Percentiles rank a stretch among this genome's conserved stretches.
Conservation (phyloP, 2,797 vertebrate genomes). For the Myotis daubentonii region DNA sequence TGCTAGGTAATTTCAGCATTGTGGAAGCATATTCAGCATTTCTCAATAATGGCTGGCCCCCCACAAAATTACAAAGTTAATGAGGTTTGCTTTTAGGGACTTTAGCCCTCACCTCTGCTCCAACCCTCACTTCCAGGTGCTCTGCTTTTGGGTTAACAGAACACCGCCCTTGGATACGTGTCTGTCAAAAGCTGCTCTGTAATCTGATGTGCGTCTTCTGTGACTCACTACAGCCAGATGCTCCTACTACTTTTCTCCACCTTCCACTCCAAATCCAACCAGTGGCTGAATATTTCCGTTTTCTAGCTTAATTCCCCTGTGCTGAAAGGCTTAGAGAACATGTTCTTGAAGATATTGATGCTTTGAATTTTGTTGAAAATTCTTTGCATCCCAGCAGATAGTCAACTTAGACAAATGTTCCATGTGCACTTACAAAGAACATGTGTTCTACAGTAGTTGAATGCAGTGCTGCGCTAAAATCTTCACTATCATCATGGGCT, state of each 20-base stretch:
- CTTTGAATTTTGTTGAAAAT: conserved; percentile 37
- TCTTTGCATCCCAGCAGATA: background rate
- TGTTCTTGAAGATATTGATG: background rate
- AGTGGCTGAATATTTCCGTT: background rate
- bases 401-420: background rate
- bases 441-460: background rate
- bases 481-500: background rate
- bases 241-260: background rate
- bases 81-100: background rate
- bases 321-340: background rate
- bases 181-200: background rate
- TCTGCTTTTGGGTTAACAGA: background rate
- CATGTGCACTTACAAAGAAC: background rate
- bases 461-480: background rate
- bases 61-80: background rate
- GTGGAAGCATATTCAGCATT: background rate
- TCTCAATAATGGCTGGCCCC: background rate
- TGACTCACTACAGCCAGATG: background rate
- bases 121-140: background rate
- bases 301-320: background rate
- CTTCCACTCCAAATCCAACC: background rate
- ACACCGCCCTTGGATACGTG: no score
- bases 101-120: background rate
- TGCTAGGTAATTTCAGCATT: background rate
- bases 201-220: background rate